Conservation (phyloP, 2,888 invertebrate genomes). For the Platycheirus albimanus region DNA sequence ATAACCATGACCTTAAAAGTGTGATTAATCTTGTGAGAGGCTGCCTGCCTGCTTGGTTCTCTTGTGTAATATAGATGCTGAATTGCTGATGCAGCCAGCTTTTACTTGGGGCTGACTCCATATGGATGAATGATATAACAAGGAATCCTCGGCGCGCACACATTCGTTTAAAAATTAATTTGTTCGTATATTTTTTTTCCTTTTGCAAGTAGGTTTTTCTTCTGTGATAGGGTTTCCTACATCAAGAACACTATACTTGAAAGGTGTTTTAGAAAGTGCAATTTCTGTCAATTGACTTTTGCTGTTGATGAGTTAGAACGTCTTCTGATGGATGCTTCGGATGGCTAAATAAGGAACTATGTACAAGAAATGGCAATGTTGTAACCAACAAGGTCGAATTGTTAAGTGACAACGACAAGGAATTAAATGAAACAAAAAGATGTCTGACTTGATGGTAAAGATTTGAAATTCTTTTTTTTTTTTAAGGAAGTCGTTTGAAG, state of each 20-base stretch:
- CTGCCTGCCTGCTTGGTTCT: conserved; percentile 36
- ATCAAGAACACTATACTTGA: conserved; percentile 42
- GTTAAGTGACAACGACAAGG: conserved; percentile 41
- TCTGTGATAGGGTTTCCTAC: conserved; percentile 26
- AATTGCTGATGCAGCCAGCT: conserved; percentile 9
- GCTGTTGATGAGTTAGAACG: background rate
- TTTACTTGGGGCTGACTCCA: background rate
- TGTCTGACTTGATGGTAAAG: background rate
- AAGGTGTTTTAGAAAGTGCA: conserved; percentile 61
- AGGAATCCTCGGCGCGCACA: conserved; percentile 7
- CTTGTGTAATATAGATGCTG: conserved; percentile 52
- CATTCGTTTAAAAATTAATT: conserved; percentile 48
- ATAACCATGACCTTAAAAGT: conserved; percentile 73
- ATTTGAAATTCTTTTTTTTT: background rate
- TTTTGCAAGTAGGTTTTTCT: background rate
- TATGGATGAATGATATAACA: conserved; percentile 54
- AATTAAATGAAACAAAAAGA: conserved; percentile 1
- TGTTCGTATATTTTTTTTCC: conserved; percentile 31
- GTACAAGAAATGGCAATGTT: conserved; percentile 25
- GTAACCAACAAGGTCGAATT: conserved; percentile 55
- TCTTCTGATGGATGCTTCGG: conserved; percentile 10
- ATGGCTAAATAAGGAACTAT: conserved; percentile 38
- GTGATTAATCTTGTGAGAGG: conserved; percentile 64
- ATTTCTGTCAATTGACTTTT: conserved; percentile 28
- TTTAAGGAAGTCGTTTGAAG: conserved; percentile 13